A percentile compares a stretch with the other conserved stretches of the same genome.
These are phyloP conservation scores for Hydrolagus colliei DNA, from an alignment of 2,797 vertebrate species.

Conservation along the genomic window DNA sequence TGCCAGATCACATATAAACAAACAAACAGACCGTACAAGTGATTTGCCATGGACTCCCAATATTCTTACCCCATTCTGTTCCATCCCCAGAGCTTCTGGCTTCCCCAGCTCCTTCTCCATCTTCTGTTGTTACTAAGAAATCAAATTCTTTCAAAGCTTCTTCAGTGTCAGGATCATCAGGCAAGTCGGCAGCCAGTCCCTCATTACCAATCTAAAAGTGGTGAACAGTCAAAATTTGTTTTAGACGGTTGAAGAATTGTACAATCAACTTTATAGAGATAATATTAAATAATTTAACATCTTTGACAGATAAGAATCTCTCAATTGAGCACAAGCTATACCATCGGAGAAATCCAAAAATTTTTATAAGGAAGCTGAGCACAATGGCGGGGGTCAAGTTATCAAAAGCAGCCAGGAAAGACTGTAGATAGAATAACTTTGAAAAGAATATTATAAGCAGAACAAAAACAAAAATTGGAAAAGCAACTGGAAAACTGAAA, in stretches of 20 bases:
- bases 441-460: too few relatives aligned
- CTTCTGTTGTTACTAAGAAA: slow-evolving; percentile 95
- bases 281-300: neutral
- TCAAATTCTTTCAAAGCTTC: slow-evolving; percentile 97
- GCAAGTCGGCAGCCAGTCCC: slow-evolving; percentile 86
- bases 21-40: neutral
- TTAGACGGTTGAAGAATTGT: too few relatives aligned
- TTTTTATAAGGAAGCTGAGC: neutral
- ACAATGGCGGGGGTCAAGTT: neutral
- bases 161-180: slow-evolving; percentile 88
- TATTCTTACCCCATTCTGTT: slow-evolving; percentile 90
- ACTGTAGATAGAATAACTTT: too few relatives aligned
- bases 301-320: neutral
- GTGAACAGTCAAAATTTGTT: neutral
- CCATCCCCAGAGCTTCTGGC: slow-evolving; percentile 94
- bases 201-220: slow-evolving; percentile 80
- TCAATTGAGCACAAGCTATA: neutral
- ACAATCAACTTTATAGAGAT: too few relatives aligned
- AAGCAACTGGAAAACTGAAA: too few relatives aligned
- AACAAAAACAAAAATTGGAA: too few relatives aligned
- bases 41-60: neutral
- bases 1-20: neutral
- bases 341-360: too few relatives aligned
- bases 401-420: neutral
- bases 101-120: slow-evolving; percentile 92